phyloP scores from a whole-genome alignment of 2,888 invertebrate species.

The Scotopteryx bipunctaria region DNA sequence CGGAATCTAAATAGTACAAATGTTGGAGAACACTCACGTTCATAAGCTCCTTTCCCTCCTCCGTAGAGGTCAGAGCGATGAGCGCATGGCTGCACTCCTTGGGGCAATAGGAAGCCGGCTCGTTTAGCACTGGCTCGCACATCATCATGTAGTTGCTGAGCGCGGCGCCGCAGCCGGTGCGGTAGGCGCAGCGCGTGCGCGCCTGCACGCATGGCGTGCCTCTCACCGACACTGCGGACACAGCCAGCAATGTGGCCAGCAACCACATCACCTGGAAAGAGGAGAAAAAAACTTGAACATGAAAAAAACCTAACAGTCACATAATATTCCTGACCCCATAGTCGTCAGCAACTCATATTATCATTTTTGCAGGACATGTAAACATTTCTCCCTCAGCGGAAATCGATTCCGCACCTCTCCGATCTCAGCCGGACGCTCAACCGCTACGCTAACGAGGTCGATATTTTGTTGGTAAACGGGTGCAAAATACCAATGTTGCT shows the following conservation, averaged over 20 bases:
- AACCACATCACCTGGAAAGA: constrained; percentile 70
- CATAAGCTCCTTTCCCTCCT: constrained; percentile 90
- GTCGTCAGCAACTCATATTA: too few relatives aligned
- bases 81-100: constrained; percentile 89
- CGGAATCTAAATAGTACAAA: too few relatives aligned
- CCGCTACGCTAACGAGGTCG: too few relatives aligned
- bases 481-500: too few relatives aligned
- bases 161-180: constrained; percentile 90
- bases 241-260: constrained; percentile 58
- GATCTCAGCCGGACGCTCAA: too few relatives aligned
- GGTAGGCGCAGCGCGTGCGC: constrained; percentile 88
- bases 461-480: too few relatives aligned
- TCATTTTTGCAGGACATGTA: too few relatives aligned
- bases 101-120: constrained; percentile 84
- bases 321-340: too few relatives aligned
- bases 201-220: constrained; percentile 85
- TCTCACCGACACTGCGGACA: constrained; percentile 58
- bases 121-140: constrained; percentile 87
- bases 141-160: constrained; percentile 89
- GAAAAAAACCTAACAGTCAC: too few relatives aligned
- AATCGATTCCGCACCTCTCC: too few relatives aligned
- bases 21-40: constrained; percentile 82
- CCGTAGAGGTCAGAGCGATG: constrained; percentile 90
- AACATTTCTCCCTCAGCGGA: too few relatives aligned
- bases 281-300: background rate